phyloP scores from a whole-genome alignment of 2,888 invertebrate genomes.

The Dynastes maya region DNA sequence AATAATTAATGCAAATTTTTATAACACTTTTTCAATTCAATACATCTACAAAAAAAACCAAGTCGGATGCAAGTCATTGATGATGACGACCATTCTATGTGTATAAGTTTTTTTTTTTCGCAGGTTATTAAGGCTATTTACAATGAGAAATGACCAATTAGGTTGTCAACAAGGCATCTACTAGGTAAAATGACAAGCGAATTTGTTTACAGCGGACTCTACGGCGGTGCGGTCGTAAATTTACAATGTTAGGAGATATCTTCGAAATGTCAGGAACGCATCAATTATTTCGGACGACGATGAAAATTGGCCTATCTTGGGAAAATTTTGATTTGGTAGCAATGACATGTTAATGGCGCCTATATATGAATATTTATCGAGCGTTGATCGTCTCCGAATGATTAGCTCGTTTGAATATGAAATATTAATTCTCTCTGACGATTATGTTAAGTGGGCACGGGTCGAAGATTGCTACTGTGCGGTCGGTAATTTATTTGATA shows the following conservation, averaged over 20 bases:
- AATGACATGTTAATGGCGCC: too few species aligned
- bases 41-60: background rate
- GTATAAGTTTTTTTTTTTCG: background rate
- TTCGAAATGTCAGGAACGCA: conserved; percentile 9
- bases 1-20: too few species aligned
- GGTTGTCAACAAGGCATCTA: conserved; percentile 19
- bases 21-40: too few species aligned
- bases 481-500: too few species aligned
- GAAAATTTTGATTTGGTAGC: too few species aligned
- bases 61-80: background rate
- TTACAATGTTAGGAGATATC: conserved; percentile 2
- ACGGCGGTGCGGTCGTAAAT: background rate
- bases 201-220: background rate
- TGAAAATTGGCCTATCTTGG: too few species aligned
- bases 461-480: too few species aligned
- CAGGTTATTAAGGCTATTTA: conserved; percentile 26
- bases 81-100: background rate
- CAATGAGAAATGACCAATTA: conserved; percentile 32
- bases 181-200: conserved; percentile 3
- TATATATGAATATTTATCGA: too few species aligned
- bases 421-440: too few species aligned
- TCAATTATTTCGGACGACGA: background rate
- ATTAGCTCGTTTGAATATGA: too few species aligned
- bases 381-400: too few species aligned
- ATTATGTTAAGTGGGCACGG: too few species aligned